Percentiles rank a stretch among this genome's conserved stretches.
phyloP scores from a whole-genome alignment of 2,797 vertebrate genomes.

The Buceros bicornis region DNA sequence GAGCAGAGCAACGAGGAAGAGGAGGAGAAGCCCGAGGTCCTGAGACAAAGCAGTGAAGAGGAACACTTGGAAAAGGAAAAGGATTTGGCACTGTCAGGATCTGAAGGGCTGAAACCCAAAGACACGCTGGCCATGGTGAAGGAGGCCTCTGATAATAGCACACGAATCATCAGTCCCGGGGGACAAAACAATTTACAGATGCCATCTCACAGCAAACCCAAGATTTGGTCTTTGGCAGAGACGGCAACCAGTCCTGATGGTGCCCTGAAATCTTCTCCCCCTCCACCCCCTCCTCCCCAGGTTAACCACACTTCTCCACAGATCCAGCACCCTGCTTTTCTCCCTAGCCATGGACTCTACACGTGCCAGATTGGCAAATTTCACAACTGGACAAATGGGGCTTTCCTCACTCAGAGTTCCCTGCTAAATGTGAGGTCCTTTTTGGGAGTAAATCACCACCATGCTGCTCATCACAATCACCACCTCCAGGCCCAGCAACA shows the following conservation, averaged over 20 bases:
- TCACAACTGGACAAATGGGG: slow-evolving; percentile 98
- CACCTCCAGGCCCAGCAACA: slow-evolving; percentile 85
- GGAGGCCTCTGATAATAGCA: slow-evolving; percentile 87
- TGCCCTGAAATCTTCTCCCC: slow-evolving; percentile 90
- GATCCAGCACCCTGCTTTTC: slow-evolving; percentile 94
- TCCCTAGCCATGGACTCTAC: slow-evolving; percentile 98
- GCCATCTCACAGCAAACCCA: slow-evolving; percentile 93
- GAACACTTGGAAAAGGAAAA: slow-evolving; percentile 85
- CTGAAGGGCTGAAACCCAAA: slow-evolving; percentile 89
- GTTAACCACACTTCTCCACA: slow-evolving; percentile 85
- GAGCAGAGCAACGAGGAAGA: slow-evolving; percentile 97
- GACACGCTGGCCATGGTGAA: slow-evolving; percentile 86
- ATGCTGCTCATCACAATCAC: slow-evolving; percentile 85
- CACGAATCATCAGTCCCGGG: slow-evolving; percentile 87
- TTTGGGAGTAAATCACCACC: slow-evolving; percentile 93
- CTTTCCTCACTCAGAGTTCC: slow-evolving; percentile 95
- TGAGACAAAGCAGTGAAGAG: slow-evolving; percentile 74
- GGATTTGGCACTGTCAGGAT: slow-evolving; percentile 84
- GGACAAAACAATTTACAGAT: slow-evolving; percentile 87
- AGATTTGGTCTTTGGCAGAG: slow-evolving; percentile 99
- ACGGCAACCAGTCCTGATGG: slow-evolving; percentile 95
- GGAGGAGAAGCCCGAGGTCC: slow-evolving; percentile 90
- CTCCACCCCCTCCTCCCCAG: slow-evolving; percentile 86
- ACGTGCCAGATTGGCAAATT: slow-evolving; percentile 99
- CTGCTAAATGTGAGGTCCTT: slow-evolving; percentile 95